Evolutionary conservation across 2,113 vertebrate genomes (phyloP), one percentile per base, ranked within the genome.

Genomic region (Catharus bicknelli): DNA sequence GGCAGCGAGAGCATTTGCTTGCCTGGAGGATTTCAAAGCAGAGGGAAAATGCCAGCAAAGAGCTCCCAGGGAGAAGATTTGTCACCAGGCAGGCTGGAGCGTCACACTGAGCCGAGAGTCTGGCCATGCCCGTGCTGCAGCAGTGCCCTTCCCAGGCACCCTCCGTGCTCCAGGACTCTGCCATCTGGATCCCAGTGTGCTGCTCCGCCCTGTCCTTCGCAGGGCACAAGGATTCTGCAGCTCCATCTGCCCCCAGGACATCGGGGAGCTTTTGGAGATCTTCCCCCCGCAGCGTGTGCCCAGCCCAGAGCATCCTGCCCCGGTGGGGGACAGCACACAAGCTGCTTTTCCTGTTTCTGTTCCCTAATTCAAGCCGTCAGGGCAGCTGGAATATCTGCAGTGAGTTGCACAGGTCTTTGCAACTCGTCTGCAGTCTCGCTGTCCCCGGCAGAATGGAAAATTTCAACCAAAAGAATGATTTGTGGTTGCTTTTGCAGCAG

Each of bases 261-360:
- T 0, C 58, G 2, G 5, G 50, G 54, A 61, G 53, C 18, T 53
- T 34, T 3, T 22, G 69, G 53, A 55, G 40, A 26, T 3, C 45
- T 55, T 47, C 13, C n/a, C 40, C 21, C 36, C 4, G 0, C 4
- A 0, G 32, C 0, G 8, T 7, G 61, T 3, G 25, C 63, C 11
- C 45, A 8, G 40, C 73, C 68, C 45, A 2, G 32, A 3, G 58
- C 53, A 13, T 34, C 77, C 66, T 43, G 32, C 72, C 20, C 4
- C 0, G 0, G 0, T 0, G 42, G 29, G 82, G 20, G 6, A 47
- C 36, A 42, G 83, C 90, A 20, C 48, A 5, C 0, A 17, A 29
- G 48, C 69, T 55, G 43, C 67, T 83, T 22, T 16, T 19, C 4
- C 1, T 11, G 3, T 1, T 53, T 42, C n/a, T 15, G 16, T 54